These are phyloP conservation scores for Eupithecia subumbrata DNA, from an alignment of 2,888 invertebrate species.

Conservation along the genomic window DNA sequence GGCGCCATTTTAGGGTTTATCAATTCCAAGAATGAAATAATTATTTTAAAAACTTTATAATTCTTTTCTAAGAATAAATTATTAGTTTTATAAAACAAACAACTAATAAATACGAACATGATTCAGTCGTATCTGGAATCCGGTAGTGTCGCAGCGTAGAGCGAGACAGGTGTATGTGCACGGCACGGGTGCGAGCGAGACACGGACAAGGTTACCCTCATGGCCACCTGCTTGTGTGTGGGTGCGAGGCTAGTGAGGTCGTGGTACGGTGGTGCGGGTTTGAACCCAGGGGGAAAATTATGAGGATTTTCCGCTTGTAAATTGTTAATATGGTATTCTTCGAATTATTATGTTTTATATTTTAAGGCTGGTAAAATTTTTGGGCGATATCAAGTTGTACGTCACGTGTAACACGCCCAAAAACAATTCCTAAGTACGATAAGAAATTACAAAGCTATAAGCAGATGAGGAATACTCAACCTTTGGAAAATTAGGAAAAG, in stretches of 20 bases:
- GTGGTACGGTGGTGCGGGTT: constrained; percentile 19
- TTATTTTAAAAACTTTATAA: not conserved
- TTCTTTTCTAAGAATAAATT: not conserved
- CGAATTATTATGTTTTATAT: not conserved
- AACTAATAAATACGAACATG: constrained; percentile 8
- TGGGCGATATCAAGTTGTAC: no score
- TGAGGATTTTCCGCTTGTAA: not conserved
- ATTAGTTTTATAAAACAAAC: constrained; percentile 8
- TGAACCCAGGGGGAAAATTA: constrained; percentile 6
- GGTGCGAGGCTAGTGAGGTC: constrained; percentile 29
- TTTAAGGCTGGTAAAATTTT: not conserved
- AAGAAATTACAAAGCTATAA: not conserved
- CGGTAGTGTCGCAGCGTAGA: constrained; percentile 71
- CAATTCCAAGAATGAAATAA: not conserved
- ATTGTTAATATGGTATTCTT: not conserved
- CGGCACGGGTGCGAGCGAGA: constrained; percentile 60
- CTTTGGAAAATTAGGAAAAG: not conserved
- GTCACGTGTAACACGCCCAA: not conserved
- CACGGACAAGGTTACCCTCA: constrained; percentile 75
- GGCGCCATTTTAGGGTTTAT: not conserved
- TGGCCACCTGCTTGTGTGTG: constrained; percentile 60
- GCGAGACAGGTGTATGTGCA: constrained; percentile 53
- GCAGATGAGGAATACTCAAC: not conserved
- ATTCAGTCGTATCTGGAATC: constrained; percentile 60
- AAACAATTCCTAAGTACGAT: not conserved